phyloP scores from a whole-genome alignment of 64 coral and sea anemone species.

The Catalaphyllia jardinei region DNA sequence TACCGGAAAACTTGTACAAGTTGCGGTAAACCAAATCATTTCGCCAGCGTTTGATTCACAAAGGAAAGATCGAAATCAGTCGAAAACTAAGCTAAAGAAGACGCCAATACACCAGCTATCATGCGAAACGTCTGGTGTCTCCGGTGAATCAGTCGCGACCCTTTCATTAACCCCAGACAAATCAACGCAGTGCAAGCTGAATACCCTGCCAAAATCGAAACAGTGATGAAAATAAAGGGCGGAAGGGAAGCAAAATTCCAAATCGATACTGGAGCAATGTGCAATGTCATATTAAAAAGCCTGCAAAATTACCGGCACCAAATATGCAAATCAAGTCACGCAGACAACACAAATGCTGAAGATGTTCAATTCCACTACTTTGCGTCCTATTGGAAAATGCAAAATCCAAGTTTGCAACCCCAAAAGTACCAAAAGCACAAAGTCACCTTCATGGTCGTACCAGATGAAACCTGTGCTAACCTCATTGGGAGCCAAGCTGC shows the following conservation, averaged over 20 bases:
- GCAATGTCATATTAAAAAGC: slow-evolving; percentile 30
- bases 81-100: no score
- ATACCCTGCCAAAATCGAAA: no score
- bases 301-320: background rate
- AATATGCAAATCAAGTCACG: slow-evolving; percentile 4
- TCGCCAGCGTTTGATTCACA: no score
- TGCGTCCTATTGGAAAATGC: slow-evolving; percentile 43
- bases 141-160: no score
- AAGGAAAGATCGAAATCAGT: no score
- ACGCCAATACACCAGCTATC: no score
- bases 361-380: slow-evolving; percentile 51
- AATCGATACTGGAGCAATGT: slow-evolving; percentile 39
- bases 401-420: slow-evolving; percentile 40
- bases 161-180: no score
- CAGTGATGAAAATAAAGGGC: no score
- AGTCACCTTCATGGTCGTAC: slow-evolving; percentile 52
- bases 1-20: no score
- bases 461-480: slow-evolving; percentile 45
- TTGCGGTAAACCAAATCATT: no score
- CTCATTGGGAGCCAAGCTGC: slow-evolving; percentile 30
- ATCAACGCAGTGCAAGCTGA: no score
- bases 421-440: slow-evolving; percentile 34
- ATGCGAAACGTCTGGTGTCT: no score
- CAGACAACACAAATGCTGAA: slow-evolving; percentile 46
- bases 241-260: background rate